Percentiles rank a stretch among this genome's conserved stretches.
Evolutionary conservation across 2,797 vertebrate species (phyloP).

Genomic region (Dipus sagitta): DNA sequence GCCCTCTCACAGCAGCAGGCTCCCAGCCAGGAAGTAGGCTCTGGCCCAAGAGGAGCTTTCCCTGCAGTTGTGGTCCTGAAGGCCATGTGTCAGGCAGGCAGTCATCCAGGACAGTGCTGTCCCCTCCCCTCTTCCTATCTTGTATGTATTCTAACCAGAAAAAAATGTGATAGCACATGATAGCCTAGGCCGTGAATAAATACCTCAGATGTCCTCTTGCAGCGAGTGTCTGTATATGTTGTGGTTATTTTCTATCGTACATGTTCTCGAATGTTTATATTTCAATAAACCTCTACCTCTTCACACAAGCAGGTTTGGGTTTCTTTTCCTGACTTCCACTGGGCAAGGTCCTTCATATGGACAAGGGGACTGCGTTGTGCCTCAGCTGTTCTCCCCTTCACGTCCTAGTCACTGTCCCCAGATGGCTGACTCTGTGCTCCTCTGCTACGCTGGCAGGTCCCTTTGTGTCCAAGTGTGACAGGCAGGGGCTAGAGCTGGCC

Average conservation of each 20-base stretch:
- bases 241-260: conserved; percentile 90
- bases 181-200: conserved; percentile 88
- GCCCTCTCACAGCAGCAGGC: neutral
- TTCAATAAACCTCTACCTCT: conserved; percentile 93
- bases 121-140: neutral
- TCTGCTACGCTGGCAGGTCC: neutral
- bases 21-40: neutral
- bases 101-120: conserved; percentile 74
- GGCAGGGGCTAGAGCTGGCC: neutral
- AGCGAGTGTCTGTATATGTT: conserved; percentile 90
- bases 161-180: conserved; percentile 83
- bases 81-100: conserved; percentile 30
- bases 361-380: neutral
- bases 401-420: neutral
- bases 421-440: neutral
- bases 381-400: neutral
- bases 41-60: neutral
- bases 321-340: conserved; percentile 14
- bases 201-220: conserved; percentile 89
- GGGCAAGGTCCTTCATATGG: neutral
- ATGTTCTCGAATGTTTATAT: conserved; percentile 91
- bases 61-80: neutral
- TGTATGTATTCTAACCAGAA: conserved; percentile 84
- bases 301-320: conserved; percentile 72
- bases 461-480: neutral